Evolutionary conservation across 2,113 vertebrate species (phyloP).

Genomic region (Tenrec ecaudatus): DNA sequence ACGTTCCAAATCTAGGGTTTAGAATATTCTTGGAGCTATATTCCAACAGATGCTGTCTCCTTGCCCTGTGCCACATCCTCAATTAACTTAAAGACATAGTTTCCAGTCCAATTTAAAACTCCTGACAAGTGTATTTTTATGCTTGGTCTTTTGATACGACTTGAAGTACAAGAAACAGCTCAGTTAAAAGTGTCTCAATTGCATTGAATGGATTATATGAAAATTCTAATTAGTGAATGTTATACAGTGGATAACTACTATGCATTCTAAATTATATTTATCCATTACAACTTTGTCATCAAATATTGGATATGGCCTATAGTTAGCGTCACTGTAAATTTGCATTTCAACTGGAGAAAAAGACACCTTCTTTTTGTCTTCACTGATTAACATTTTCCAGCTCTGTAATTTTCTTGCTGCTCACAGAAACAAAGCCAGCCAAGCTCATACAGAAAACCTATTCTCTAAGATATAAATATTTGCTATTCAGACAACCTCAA

Average conservation of each 20-base stretch:
- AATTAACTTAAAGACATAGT: background rate
- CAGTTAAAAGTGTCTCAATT: constrained; percentile 67
- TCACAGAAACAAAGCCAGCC: constrained; percentile 89
- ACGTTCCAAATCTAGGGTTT: background rate
- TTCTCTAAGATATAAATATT: constrained; percentile 97
- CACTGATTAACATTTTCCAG: constrained; percentile 90
- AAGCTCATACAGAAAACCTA: constrained; percentile 91
- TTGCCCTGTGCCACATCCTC: background rate
- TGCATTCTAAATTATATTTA: constrained; percentile 88
- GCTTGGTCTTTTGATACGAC: background rate
- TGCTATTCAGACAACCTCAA: constrained; percentile 94
- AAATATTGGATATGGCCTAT: constrained; percentile 89
- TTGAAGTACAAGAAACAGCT: constrained; percentile 58
- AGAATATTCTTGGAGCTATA: background rate
- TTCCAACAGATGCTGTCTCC: background rate
- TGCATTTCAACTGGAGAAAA: constrained; percentile 89
- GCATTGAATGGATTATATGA: constrained; percentile 58
- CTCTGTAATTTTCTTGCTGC: constrained; percentile 91
- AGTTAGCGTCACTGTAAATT: constrained; percentile 87
- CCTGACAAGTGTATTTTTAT: background rate
- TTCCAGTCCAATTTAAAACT: constrained; percentile 16
- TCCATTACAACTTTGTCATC: constrained; percentile 89
- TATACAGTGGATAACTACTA: constrained; percentile 78
- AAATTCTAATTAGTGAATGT: constrained; percentile 78
- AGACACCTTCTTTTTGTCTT: constrained; percentile 90